Evolutionary conservation across 1,140 invertebrate genomes (phyloP).

Genomic region (Physella acuta): DNA sequence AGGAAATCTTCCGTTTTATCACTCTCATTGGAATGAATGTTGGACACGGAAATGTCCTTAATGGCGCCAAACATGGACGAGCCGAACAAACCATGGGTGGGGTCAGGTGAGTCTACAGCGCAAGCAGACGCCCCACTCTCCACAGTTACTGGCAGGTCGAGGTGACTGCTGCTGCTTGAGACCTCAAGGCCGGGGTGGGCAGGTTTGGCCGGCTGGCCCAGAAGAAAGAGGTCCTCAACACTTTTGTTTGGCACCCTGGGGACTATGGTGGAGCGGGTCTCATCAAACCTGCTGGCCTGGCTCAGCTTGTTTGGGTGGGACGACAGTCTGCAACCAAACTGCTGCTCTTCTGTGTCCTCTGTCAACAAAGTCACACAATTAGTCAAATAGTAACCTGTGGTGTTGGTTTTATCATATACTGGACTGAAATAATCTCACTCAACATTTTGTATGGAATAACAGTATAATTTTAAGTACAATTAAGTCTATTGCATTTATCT

Average conservation of each 20-base stretch:
- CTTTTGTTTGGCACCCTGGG: conserved; percentile 49
- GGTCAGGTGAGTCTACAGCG: not conserved
- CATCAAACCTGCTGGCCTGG: conserved; percentile 35
- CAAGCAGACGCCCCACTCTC: conserved; percentile 3
- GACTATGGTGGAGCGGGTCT: conserved; percentile 38
- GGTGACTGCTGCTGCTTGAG: conserved; percentile 3
- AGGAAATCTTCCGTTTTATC: conserved; percentile 52
- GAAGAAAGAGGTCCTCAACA: conserved; percentile 41
- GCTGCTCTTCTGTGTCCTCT: too few relatives aligned
- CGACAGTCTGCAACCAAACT: too few relatives aligned
- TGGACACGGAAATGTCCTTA: conserved; percentile 52
- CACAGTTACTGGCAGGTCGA: not conserved
- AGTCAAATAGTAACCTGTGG: too few relatives aligned
- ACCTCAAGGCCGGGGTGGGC: not conserved
- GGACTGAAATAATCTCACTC: too few relatives aligned
- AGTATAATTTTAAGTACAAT: too few relatives aligned
- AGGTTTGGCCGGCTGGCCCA: conserved; percentile 26
- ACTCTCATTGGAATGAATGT: conserved; percentile 44
- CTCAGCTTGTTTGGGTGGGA: too few relatives aligned
- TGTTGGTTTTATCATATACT: too few relatives aligned
- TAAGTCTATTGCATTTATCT: too few relatives aligned
- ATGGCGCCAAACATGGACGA: conserved; percentile 51
- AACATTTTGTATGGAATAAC: too few relatives aligned
- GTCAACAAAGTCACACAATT: too few relatives aligned
- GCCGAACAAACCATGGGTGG: not conserved